phyloP scores from a whole-genome alignment of 2,797 vertebrate species.

The Acanthornis magna region DNA sequence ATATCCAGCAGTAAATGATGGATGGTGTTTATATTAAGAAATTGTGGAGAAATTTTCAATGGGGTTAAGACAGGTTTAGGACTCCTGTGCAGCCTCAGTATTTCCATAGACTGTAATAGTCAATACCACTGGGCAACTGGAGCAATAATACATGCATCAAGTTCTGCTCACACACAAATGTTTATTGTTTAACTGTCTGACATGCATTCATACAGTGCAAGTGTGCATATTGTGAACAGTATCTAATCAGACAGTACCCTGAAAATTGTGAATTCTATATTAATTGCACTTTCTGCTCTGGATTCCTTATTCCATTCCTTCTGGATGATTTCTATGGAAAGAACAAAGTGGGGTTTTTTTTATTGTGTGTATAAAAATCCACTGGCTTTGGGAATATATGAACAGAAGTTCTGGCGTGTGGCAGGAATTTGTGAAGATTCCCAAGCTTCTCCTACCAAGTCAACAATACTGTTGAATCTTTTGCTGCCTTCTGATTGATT shows the following conservation, averaged over 20 bases:
- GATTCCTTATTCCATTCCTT: neutral
- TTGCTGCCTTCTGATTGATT: neutral
- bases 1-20: neutral
- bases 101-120: neutral
- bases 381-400: neutral
- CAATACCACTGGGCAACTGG: neutral
- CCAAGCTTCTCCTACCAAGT: neutral
- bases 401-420: neutral
- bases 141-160: neutral
- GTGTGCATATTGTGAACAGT: neutral
- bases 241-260: neutral
- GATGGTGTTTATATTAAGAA: neutral
- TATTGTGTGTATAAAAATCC: neutral
- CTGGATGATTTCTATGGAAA: neutral
- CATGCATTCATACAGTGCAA: neutral
- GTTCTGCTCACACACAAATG: neutral
- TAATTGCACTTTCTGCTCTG: neutral
- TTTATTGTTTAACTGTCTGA: neutral
- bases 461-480: neutral
- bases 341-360: neutral
- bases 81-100: neutral
- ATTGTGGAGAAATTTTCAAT: neutral
- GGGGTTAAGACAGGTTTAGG: neutral
- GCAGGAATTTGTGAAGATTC: neutral
- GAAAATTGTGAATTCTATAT: neutral